Evolutionary conservation across 92 coral and sea anemone genomes (phyloP), one percentile per base, ranked within the genome.

Genomic region (Heteractis magnifica): DNA sequence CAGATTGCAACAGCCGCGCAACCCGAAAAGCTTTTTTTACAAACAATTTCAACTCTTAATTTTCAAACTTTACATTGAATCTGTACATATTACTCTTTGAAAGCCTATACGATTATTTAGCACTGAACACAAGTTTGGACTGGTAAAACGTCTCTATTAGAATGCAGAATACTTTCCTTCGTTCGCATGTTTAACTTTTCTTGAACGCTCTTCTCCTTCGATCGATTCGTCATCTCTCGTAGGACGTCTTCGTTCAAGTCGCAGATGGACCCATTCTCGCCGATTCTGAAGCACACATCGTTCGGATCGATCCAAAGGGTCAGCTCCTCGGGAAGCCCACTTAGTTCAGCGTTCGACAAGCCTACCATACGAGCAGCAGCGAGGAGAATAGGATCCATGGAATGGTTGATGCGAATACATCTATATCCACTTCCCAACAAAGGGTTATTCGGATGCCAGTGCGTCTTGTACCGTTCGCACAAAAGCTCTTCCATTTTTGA

Each of bases 391-490:
- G 98, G 99, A 84, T 94, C 98, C 84, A 91, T 86, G 20, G 62
- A 49, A 81, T 94, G 94, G 90, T 97, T 97, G 86, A 92, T 97
- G 76, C 99, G 91, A 64, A 97, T 97, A 83, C 99, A 97, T 82
- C 99, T 92, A 91, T 86, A 97, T 26, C 97, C 99, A 83, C 99
- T 97, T 64, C 99, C 99, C 86, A 94, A 92, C 96, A 94, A 94
- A 78, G 99, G 99, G 82, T 94, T 97, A 50, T 94, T 94, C 2
- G 98, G 99, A 85, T 97, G 99, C 99, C 99, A 97, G 83, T 97
- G 99, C 62, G 95, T 94, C 85, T 93, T 90, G 90, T 94, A 97
- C 75, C 93, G 82, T 71, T 98, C 99, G 51, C 97, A 97, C 82
- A 97, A 86, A 83, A 94, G 90, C 90, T 97, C 98, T 86, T 92